Conservation (phyloP, 1,140 invertebrate species). For the Pseudomyrmex flavicornis region DNA sequence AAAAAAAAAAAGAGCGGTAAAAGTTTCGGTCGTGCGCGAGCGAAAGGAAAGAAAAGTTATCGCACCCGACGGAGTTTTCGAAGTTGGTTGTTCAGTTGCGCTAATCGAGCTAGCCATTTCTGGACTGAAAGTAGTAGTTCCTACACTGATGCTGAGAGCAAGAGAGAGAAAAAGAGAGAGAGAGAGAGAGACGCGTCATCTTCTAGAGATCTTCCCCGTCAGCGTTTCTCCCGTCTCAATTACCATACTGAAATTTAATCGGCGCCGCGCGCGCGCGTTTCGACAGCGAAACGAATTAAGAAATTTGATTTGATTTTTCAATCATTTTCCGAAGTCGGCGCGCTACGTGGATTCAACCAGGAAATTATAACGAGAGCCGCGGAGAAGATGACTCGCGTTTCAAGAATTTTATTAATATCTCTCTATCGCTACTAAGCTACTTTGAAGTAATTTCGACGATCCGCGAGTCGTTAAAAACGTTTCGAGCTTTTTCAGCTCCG, state of each 20-base stretch:
- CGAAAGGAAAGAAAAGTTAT: constrained; percentile 50
- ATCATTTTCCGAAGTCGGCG: constrained; percentile 7
- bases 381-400: background rate
- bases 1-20: background rate
- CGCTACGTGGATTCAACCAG: no score
- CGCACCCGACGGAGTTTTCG: constrained; percentile 60
- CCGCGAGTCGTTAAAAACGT: no score
- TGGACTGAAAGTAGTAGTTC: constrained; percentile 33
- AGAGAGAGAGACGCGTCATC: constrained; percentile 56
- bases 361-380: background rate
- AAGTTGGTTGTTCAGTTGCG: constrained; percentile 63
- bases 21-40: constrained; percentile 45
- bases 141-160: constrained; percentile 7
- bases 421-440: no score
- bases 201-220: constrained; percentile 45
- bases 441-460: no score
- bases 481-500: no score
- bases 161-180: constrained; percentile 35
- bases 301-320: constrained; percentile 61
- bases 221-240: constrained; percentile 44
- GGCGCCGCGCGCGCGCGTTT: constrained; percentile 39
- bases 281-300: constrained; percentile 46
- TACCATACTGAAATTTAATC: constrained; percentile 73
- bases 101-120: constrained; percentile 68
- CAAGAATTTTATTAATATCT: background rate